phyloP scores from a whole-genome alignment of 2,113 vertebrate genomes.

The Chaenocephalus aceratus region DNA sequence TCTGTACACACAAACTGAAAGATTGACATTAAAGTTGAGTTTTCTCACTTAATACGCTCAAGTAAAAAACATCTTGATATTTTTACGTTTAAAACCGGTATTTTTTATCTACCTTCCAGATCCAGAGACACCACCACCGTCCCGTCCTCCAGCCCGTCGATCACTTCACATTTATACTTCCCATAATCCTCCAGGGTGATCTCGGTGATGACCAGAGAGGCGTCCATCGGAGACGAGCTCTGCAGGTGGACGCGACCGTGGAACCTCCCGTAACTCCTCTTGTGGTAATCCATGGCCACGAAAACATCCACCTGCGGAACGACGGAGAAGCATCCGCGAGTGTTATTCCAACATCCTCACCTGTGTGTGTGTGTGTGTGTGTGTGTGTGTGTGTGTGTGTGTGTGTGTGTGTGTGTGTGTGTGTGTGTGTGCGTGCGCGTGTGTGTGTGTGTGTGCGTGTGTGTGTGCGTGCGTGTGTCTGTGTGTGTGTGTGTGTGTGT shows the following conservation, averaged over 20 bases:
- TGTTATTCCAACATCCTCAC: too few species aligned
- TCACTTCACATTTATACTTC: slow-evolving; percentile 96
- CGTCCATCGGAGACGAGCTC: slow-evolving; percentile 88
- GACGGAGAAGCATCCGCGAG: neutral
- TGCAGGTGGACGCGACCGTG: slow-evolving; percentile 91
- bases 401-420: too few species aligned
- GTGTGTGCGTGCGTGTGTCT: too few species aligned
- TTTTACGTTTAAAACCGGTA: too few species aligned
- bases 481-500: too few species aligned
- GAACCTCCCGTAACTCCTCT: slow-evolving; percentile 91
- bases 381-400: too few species aligned
- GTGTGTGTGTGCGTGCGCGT: too few species aligned
- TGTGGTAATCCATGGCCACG: slow-evolving; percentile 94
- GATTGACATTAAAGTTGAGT: too few species aligned
- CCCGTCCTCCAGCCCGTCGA: slow-evolving; percentile 94
- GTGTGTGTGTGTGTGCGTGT: too few species aligned
- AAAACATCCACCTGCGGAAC: slow-evolving; percentile 86
- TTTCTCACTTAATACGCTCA: neutral
- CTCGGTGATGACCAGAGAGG: slow-evolving; percentile 90
- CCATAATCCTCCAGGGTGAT: slow-evolving; percentile 95
- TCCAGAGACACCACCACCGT: slow-evolving; percentile 90
- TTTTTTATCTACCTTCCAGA: slow-evolving; percentile 87
- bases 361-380: too few species aligned
- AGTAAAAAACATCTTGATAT: too few species aligned
- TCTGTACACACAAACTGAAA: too few species aligned